phyloP scores from a whole-genome alignment of 2,113 vertebrate species.

The Oncorhynchus keta region DNA sequence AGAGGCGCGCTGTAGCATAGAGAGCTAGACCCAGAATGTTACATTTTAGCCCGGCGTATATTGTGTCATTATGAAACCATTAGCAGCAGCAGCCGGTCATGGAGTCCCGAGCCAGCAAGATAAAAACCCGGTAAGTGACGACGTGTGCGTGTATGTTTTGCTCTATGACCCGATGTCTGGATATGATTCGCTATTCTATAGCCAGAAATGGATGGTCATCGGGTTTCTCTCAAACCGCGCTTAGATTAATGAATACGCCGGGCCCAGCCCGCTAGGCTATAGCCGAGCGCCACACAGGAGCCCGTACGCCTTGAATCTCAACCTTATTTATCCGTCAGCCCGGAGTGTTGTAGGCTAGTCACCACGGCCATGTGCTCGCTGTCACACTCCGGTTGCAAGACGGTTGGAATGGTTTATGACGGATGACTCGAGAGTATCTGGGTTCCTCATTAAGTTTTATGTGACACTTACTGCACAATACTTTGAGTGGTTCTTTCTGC shows the following conservation, averaged over 20 bases:
- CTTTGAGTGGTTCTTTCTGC: constrained; percentile 13
- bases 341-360: constrained; percentile 54
- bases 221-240: constrained; percentile 47
- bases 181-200: constrained; percentile 53
- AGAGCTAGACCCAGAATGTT: constrained; percentile 80
- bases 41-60: constrained; percentile 80
- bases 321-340: constrained; percentile 37
- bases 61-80: constrained; percentile 97
- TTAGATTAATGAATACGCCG: constrained; percentile 42
- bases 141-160: constrained; percentile 35
- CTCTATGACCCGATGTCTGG: constrained; percentile 48
- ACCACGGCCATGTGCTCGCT: constrained; percentile 64
- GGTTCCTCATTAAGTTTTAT: constrained; percentile 42
- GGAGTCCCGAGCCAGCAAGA: constrained; percentile 96
- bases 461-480: constrained; percentile 20
- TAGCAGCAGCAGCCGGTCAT: constrained; percentile 93
- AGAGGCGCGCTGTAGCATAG: constrained; percentile 45
- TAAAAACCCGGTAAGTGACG: constrained; percentile 90
- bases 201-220: constrained; percentile 52
- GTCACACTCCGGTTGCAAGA: constrained; percentile 23
- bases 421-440: neutral
- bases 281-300: constrained; percentile 33
- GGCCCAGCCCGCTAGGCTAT: neutral
- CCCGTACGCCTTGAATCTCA: constrained; percentile 10
- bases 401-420: neutral